Conservation (phyloP, 1,140 invertebrate genomes). For the Xylocopa sonorina region DNA sequence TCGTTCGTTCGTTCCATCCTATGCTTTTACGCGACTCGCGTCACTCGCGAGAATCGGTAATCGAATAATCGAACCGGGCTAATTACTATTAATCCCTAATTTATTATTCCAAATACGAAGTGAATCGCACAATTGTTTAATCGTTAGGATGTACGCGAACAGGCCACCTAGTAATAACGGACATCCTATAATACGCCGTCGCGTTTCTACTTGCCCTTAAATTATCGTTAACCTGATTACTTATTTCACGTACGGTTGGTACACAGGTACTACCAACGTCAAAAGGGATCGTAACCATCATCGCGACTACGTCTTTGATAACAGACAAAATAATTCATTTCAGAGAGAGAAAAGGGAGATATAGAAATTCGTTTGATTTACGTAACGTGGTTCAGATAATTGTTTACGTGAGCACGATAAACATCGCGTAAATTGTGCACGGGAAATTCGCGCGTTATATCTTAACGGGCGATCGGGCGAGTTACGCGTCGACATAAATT, state of each 20-base stretch:
- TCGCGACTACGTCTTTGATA: no score
- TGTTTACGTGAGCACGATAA: background rate
- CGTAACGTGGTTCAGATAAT: background rate
- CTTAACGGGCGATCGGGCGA: background rate
- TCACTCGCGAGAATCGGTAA: background rate
- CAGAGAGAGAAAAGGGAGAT: background rate
- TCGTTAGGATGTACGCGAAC: slow-evolving; percentile 51
- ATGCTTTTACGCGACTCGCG: background rate
- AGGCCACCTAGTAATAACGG: no score
- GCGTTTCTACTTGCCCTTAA: slow-evolving; percentile 32
- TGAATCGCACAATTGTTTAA: slow-evolving; percentile 56
- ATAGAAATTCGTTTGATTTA: background rate
- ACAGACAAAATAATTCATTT: no score
- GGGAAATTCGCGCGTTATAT: slow-evolving; percentile 19
- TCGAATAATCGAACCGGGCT: background rate
- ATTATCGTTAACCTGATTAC: slow-evolving; percentile 54
- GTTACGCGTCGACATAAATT: background rate
- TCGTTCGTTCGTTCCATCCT: no score
- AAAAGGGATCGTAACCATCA: no score
- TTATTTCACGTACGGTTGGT: background rate
- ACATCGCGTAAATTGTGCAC: slow-evolving; percentile 5
- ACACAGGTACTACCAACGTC: no score
- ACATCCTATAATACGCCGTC: slow-evolving; percentile 19
- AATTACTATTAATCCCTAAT: slow-evolving; percentile 2
- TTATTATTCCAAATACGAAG: slow-evolving; percentile 41